Evolutionary conservation across 2,888 invertebrate species (phyloP), one percentile per base, ranked within the genome.

Genomic region (Troides helena): DNA sequence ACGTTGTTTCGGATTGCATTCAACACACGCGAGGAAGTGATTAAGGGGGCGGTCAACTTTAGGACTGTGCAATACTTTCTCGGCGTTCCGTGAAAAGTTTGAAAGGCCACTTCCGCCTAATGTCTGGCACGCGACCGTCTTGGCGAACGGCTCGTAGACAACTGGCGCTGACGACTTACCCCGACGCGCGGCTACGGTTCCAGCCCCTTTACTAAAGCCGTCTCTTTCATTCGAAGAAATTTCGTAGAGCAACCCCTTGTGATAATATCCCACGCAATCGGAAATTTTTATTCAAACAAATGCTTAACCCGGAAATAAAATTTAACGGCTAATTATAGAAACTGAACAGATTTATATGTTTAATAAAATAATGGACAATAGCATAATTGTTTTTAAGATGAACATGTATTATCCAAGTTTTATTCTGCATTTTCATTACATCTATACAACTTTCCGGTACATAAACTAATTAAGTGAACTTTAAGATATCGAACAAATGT

Each of bases 51-150:
- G 81, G 77, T 82, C 80, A 83, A 83, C 82, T 84, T 81, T 74
- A 74, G 79, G 81, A 82, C 75, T 77, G 76, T 78, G 75, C 78
- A 82, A 82, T 86, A 84, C 82, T 84, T 86, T 85, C 80, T 80
- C 84, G 85, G 84, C 83, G 82, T 83, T 77, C 85, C 92, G 92
- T 85, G 85, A 91, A 92, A 92, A 92, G 92, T 92, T 92, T 90
- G 78, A 76, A 77, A 77, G 80, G 80, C 77, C 76, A 74, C 73
- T 77, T 78, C 73, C 71, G 70, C 64, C 50, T n/a, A 30, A 69
- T 70, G 74, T 71, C 65, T 58, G 53, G 77, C 77, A 77, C 82
- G 76, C 89, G 82, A 81, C 90, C 85, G 76, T 71, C 74, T 71
- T 71, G 74, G 72, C 63, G 78, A 78, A 74, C 76, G 80, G 76